Percentiles rank a stretch among this genome's conserved stretches.
phyloP scores from a whole-genome alignment of 64 coral and sea anemone genomes.

The Anthopleura sola region DNA sequence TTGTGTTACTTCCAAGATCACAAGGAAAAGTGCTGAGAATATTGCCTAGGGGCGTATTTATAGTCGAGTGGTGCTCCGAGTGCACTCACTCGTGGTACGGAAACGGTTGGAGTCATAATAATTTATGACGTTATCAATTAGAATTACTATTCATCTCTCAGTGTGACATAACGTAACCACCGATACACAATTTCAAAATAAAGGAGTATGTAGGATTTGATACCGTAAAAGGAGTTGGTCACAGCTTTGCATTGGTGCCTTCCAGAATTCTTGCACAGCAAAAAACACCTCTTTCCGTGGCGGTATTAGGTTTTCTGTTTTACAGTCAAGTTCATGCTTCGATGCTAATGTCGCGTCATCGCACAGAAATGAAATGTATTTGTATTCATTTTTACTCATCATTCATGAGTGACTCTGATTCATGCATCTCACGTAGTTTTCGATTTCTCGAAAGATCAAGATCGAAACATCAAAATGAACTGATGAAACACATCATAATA shows the following conservation, averaged over 20 bases:
- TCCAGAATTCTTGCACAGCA: not conserved
- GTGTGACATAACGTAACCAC: not conserved
- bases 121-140: not conserved
- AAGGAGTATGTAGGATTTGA: not conserved
- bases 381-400: not conserved
- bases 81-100: not conserved
- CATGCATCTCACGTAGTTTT: not conserved
- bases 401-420: not conserved
- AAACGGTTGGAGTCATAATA: not conserved
- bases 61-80: not conserved
- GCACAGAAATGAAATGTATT: not conserved
- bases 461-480: not conserved
- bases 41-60: not conserved
- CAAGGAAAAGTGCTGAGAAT: not conserved
- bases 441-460: conserved; percentile 8
- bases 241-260: not conserved
- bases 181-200: not conserved
- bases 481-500: not conserved
- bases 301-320: not conserved
- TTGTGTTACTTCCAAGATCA: not conserved
- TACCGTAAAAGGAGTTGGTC: not conserved
- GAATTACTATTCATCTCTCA: not conserved
- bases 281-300: not conserved
- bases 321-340: not conserved
- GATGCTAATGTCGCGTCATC: not conserved